phyloP scores from a whole-genome alignment of 2,797 vertebrate genomes.

The Naso thynnoides region DNA sequence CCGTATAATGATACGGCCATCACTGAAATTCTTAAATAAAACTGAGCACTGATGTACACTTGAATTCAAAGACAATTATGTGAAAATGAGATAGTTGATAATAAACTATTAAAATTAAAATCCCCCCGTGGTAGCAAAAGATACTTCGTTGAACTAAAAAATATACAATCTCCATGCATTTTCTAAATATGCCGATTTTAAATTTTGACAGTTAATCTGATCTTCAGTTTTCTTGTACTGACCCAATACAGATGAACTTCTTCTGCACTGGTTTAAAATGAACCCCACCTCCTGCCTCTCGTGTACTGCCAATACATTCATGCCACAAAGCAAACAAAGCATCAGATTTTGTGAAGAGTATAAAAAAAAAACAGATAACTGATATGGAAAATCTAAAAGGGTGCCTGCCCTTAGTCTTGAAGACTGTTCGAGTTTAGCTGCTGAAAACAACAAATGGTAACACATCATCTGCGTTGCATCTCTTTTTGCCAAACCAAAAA shows the following conservation, averaged over 20 bases:
- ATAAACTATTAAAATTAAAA: constrained; percentile 12
- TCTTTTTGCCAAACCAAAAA: background rate
- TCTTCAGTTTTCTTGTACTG: background rate
- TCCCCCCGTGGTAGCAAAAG: background rate
- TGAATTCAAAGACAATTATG: constrained; percentile 24
- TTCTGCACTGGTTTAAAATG: background rate
- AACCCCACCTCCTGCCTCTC: background rate
- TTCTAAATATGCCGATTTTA: constrained; percentile 1
- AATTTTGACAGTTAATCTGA: background rate
- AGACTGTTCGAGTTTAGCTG: too few species aligned
- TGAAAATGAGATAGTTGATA: constrained; percentile 34
- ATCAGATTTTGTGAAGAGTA: background rate
- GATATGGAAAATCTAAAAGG: too few species aligned
- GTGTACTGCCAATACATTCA: background rate
- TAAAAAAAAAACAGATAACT: background rate
- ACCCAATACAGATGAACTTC: constrained; percentile 15
- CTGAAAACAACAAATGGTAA: background rate
- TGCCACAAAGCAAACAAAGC: background rate
- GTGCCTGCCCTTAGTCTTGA: background rate
- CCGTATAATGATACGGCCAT: constrained; percentile 28
- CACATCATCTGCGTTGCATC: background rate
- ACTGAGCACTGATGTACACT: constrained; percentile 28
- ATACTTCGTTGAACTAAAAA: constrained; percentile 6
- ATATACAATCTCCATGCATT: background rate
- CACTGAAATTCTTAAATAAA: constrained; percentile 41